Evolutionary conservation across 2,113 vertebrate species (phyloP).

Genomic region (Bagarius yarrelli): DNA sequence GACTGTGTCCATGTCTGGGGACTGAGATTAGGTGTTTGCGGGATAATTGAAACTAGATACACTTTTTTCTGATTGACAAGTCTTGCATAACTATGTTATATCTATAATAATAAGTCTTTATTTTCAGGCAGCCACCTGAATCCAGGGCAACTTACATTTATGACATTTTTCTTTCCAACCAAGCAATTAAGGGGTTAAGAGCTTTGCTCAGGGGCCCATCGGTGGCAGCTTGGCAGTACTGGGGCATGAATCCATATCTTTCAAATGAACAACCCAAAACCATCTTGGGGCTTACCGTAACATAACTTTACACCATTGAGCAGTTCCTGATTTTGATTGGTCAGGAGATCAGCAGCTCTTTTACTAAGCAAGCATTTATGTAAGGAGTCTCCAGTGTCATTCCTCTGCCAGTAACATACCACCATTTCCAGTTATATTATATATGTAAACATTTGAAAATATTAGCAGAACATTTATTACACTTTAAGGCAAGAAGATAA

Average conservation of each 20-base stretch:
- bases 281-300: background rate
- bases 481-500: background rate
- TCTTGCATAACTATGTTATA: background rate
- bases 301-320: background rate
- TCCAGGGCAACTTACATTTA: too few relatives aligned
- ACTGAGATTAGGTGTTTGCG: conserved; percentile 56
- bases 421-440: background rate
- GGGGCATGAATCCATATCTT: too few relatives aligned
- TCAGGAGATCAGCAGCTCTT: background rate
- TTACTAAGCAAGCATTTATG: background rate
- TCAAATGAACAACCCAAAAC: too few relatives aligned
- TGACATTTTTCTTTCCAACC: too few relatives aligned
- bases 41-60: conserved; percentile 56
- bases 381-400: background rate
- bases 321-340: background rate
- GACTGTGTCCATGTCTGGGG: conserved; percentile 61
- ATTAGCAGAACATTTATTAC: background rate
- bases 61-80: background rate
- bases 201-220: too few relatives aligned
- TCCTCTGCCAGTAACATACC: background rate
- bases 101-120: too few relatives aligned
- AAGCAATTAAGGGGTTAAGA: too few relatives aligned
- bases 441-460: background rate
- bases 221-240: too few relatives aligned
- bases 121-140: too few relatives aligned